Evolutionary conservation across 2,113 vertebrate genomes (phyloP), one percentile per base, ranked within the genome.

Genomic region (Antechinus stuartii): DNA sequence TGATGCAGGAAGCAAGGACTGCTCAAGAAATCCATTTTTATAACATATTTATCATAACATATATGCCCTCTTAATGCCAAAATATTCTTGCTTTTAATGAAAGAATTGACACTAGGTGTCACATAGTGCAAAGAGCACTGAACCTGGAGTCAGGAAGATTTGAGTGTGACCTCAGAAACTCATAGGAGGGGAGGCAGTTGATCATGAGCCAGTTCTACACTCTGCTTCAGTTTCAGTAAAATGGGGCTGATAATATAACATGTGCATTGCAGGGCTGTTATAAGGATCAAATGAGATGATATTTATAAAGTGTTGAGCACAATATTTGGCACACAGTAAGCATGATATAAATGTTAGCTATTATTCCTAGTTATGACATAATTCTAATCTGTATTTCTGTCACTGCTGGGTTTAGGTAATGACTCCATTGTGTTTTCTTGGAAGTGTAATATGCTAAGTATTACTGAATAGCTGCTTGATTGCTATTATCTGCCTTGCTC

Each of bases 401-500:
- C 94, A 93, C 8, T 89, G 61, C 42, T 47, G 90, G 91, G 90
- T 92, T 94, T n/a, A 54, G 53, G 0, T 54, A 96, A 94, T 49
- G 50, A 96, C 61, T 42, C 12, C 0, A 27, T 91, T 53, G 53
- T 1, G 42, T 47, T 91, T 35, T 94, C 68, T 90, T 61, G 61
- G 90, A 76, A 92, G 90, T 24, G 91, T 89, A 94, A 89, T 12
- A 54, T 2, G 52, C 61, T 61, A 49, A 46, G 56, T 61, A 92
- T 49, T 55, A 49, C 47, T 49, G 84, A 92, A 26, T 95, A 5
- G 5, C 90, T 94, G 8, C 92, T 54, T 42, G 12, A 26, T 91
- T 95, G 95, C 93, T 56, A 76, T 95, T 91, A 94, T 8, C 94
- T 57, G 91, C 92, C 50, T 89, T 93, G 91, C 91, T 97, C 93